Base-by-base conservation (phyloP, 2,797 vertebrate species). In the Amblyopsis hoosieri region DNA sequence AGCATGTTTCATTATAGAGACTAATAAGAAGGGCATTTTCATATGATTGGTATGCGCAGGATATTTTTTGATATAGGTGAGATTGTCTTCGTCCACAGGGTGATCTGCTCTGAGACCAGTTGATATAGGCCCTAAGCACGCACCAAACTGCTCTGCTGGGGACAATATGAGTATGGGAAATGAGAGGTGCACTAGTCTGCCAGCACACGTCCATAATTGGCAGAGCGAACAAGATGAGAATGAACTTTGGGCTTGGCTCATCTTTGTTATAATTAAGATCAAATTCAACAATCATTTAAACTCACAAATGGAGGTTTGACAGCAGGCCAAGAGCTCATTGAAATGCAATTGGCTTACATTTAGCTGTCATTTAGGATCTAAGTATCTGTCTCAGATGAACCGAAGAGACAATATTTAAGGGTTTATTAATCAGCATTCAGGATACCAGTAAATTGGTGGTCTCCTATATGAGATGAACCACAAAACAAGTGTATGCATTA, bases 231-330 rank as follows among this genome's bases (percentile, higher is more conserved):
- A 87, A 85, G 89, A 88, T 85, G 85, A 89, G 83, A 85, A 86
- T 81, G 81, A 87, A 87, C 78, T 85, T 81, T 57, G 83, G 79
- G 89, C 87, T 78, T 64, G 74, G 92, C 88, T 93, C 83, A 82
- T 84, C 92, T 92, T 83, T 78, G 85, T 85, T 92, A 88, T 93
- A 92, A 94, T 95, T 93, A 93, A 93, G 92, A 90, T 89, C 84
- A 91, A 92, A 94, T 91, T 89, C 79, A 78, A 86, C 87, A 87
- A 90, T 93, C 92, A 82, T 88, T 83, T 89, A 78, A 87, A 91
- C 80, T 90, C 86, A 86, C 89, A 87, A 91, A 72, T 80, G 87
- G 70, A 85, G 85, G 69, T 84, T 89, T 91, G 91, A 91, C 89
- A 71, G 65, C 33, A 86, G 84, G 90, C 90, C 92, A 88, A 87